Evolutionary conservation across 2,888 invertebrate species (phyloP).

Genomic region (Stenurella melanura): DNA sequence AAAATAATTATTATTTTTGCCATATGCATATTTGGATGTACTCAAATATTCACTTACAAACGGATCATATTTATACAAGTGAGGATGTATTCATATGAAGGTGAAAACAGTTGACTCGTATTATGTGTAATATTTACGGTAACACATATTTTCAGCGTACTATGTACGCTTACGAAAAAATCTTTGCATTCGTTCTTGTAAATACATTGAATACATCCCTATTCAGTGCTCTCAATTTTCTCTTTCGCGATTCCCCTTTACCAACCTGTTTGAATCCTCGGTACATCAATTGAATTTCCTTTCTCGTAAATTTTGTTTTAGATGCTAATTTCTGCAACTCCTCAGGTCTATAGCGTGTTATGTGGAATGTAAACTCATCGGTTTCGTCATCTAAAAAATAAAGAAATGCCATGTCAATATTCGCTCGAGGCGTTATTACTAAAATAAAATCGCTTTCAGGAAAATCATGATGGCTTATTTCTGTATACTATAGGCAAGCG

Average conservation of each 20-base stretch:
- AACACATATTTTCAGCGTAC: constrained; percentile 22
- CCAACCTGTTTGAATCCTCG: constrained; percentile 91
- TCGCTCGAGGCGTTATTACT: not conserved
- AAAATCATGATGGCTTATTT: not conserved
- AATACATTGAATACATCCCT: constrained; percentile 26
- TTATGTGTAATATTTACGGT: constrained; percentile 23
- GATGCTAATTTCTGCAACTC: constrained; percentile 85
- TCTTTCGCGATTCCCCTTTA: constrained; percentile 35
- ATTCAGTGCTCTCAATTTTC: constrained; percentile 33
- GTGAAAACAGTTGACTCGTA: constrained; percentile 18
- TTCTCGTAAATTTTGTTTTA: constrained; percentile 85
- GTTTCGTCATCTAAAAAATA: constrained; percentile 82
- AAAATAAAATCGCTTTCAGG: not conserved
- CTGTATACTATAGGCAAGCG: no score
- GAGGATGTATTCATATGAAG: not conserved
- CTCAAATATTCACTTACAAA: no score
- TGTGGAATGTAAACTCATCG: constrained; percentile 79
- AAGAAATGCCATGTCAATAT: not conserved
- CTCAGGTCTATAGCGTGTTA: constrained; percentile 85
- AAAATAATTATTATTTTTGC: no score
- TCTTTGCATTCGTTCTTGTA: constrained; percentile 11
- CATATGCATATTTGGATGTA: no score
- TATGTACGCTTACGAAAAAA: constrained; percentile 8
- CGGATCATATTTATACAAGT: no score
- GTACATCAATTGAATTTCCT: constrained; percentile 93